phyloP scores from a whole-genome alignment of 2,797 vertebrate species.

The Sebastes nivosus region DNA sequence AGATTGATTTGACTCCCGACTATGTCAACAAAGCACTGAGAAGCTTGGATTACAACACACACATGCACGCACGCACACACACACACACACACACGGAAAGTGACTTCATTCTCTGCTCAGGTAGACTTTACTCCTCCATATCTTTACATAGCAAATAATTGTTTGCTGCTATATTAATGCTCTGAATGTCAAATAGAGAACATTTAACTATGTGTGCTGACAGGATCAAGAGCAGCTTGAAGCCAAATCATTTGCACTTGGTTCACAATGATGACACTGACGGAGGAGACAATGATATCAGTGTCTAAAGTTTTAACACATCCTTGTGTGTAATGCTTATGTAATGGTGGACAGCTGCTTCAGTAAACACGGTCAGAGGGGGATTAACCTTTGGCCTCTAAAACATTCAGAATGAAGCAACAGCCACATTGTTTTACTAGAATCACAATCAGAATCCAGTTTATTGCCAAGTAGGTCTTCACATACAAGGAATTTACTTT shows the following conservation, averaged over 20 bases:
- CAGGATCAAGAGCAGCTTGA: not conserved
- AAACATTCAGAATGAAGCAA: conserved; percentile 38
- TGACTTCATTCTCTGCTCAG: too few relatives aligned
- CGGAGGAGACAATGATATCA: not conserved
- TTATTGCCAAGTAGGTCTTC: too few relatives aligned
- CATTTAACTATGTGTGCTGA: not conserved
- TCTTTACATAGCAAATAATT: too few relatives aligned
- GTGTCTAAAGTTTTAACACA: not conserved
- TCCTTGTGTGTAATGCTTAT: not conserved
- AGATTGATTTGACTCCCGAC: not conserved
- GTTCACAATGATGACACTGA: not conserved
- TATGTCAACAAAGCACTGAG: too few relatives aligned
- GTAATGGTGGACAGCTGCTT: conserved; percentile 29
- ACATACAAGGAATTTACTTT: too few relatives aligned
- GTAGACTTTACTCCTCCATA: too few relatives aligned
- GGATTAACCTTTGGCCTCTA: conserved; percentile 36
- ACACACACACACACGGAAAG: too few relatives aligned
- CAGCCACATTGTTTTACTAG: conserved; percentile 15
- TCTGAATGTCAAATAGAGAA: too few relatives aligned
- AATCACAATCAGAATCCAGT: too few relatives aligned
- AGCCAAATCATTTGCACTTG: not conserved
- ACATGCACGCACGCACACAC: too few relatives aligned
- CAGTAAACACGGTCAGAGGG: conserved; percentile 16
- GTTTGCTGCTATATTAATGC: too few relatives aligned
- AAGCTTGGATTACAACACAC: too few relatives aligned